phyloP scores from a whole-genome alignment of 2,113 vertebrate species.

The Boulengeromyrus knoepffleri region DNA sequence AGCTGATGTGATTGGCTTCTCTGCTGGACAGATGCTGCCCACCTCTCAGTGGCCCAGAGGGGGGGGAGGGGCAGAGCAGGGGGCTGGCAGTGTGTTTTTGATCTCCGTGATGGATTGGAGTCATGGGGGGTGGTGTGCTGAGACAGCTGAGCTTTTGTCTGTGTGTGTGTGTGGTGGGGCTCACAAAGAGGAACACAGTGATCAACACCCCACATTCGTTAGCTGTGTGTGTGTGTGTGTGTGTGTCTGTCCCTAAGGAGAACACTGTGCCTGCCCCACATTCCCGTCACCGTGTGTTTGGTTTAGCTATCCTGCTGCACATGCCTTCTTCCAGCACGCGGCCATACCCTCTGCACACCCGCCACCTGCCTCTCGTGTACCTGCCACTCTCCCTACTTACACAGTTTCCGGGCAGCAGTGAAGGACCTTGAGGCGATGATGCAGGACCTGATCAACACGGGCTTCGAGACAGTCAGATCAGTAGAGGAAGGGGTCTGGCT shows the following conservation, averaged over 20 bases:
- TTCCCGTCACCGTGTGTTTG: constrained; percentile 17
- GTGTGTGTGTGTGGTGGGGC: constrained; percentile 35
- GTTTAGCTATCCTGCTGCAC: constrained; percentile 16
- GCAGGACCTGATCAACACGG: constrained; percentile 67
- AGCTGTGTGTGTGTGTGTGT: constrained; percentile 1
- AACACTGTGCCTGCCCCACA: neutral
- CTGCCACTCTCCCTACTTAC: constrained; percentile 17
- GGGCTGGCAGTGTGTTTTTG: constrained; percentile 23
- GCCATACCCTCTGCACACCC: neutral
- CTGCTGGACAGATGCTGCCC: neutral
- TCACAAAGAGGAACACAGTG: constrained; percentile 48
- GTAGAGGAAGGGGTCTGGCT: constrained; percentile 70
- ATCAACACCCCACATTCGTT: constrained; percentile 42
- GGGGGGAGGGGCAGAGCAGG: constrained; percentile 9
- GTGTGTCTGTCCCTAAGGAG: constrained; percentile 14
- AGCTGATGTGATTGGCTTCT: neutral
- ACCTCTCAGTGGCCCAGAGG: neutral
- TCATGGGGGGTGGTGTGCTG: constrained; percentile 49
- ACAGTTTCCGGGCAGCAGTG: constrained; percentile 54
- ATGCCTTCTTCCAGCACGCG: neutral
- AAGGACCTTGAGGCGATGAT: constrained; percentile 67
- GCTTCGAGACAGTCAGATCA: constrained; percentile 61
- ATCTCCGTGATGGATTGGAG: constrained; percentile 59
- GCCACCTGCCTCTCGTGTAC: constrained; percentile 4
- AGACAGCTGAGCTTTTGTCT: constrained; percentile 59